Base-by-base conservation (phyloP, 1,140 invertebrate genomes). In the Aphaenogaster ashmeadi region DNA sequence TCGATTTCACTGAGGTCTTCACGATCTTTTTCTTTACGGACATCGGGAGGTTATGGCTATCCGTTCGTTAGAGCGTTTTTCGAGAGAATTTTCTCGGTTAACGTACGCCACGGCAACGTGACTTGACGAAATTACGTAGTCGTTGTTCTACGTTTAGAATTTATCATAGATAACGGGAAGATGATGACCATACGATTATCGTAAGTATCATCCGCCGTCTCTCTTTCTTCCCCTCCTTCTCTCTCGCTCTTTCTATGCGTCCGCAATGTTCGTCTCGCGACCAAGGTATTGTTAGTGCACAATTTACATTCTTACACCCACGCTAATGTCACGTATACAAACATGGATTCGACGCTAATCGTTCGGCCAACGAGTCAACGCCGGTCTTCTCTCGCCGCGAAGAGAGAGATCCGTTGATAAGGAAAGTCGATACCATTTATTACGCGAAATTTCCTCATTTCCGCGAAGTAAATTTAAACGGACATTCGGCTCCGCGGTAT, bases 111-210 rank as follows among this genome's bases (percentile, higher is more conserved):
- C 54, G 64, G 50, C 79, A 85, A 85, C 89, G 89, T 90, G 89
- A 90, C 89, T 85, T 11, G 69, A 86, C 75, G 33, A 90, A 90
- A 90, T 90, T 90, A 90, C 38, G 74, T 90, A 78, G 90, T 83
- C 89, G 90, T 91, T 91, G 81, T 91, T 90, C 78, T 87, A 83
- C 77, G 88, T 89, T 90, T 83, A 90, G 89, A 90, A 88, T 91
- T 90, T 90, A 90, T 90, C 71, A 87, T 88, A 74, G 44, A 79
- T 91, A 91, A 91, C 90, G 90, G 90, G 89, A 91, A 78, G 89
- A 90, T 90, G 89, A 91, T 90, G 87, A 88, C 90, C 87, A 4
- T 91, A 90, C 72, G 89, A 90, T 91, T 91, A 91, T 75, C 87
- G 56, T 90, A 88, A 91, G 87, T 90, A 90, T 90, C 80, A 74